phyloP scores from a whole-genome alignment of 2,888 invertebrate species.

The Endomychus coccineus region DNA sequence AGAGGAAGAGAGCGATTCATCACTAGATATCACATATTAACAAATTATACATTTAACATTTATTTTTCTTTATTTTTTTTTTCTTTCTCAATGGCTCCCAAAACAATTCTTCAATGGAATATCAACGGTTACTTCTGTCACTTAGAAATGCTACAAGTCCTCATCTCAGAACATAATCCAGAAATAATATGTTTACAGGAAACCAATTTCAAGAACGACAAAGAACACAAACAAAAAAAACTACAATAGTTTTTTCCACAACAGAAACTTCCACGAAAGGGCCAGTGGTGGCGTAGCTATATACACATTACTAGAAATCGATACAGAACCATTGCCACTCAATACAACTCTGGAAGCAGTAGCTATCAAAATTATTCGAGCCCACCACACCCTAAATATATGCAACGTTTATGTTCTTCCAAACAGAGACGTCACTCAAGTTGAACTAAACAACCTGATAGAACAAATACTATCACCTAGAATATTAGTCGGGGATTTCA shows the following conservation, averaged over 20 bases:
- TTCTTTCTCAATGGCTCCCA: no score
- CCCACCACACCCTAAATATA: slow-evolving; percentile 8
- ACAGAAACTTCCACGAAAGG: not conserved
- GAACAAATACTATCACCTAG: slow-evolving; percentile 12
- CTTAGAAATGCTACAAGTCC: slow-evolving; percentile 9
- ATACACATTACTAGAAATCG: slow-evolving; percentile 6
- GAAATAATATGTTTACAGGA: slow-evolving; percentile 8
- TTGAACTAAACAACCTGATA: no score
- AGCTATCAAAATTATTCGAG: slow-evolving; percentile 5
- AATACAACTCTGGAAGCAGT: slow-evolving; percentile 12
- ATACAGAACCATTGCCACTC: slow-evolving; percentile 5
- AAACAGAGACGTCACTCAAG: no score
- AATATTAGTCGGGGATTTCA: slow-evolving; percentile 14
- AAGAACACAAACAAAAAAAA: not conserved
- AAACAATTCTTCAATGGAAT: slow-evolving; percentile 11
- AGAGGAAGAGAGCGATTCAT: no score
- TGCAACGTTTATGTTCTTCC: slow-evolving; percentile 13
- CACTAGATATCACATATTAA: no score
- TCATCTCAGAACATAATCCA: slow-evolving; percentile 6
- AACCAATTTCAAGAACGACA: slow-evolving; percentile 5
- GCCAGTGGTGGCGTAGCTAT: slow-evolving; percentile 13
- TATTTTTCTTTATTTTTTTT: no score
- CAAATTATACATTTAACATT: no score
- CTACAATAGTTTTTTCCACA: slow-evolving; percentile 2
- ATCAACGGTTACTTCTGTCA: slow-evolving; percentile 11